phyloP scores from a whole-genome alignment of 2,113 vertebrate species.

The Thryonomys swinderianus region DNA sequence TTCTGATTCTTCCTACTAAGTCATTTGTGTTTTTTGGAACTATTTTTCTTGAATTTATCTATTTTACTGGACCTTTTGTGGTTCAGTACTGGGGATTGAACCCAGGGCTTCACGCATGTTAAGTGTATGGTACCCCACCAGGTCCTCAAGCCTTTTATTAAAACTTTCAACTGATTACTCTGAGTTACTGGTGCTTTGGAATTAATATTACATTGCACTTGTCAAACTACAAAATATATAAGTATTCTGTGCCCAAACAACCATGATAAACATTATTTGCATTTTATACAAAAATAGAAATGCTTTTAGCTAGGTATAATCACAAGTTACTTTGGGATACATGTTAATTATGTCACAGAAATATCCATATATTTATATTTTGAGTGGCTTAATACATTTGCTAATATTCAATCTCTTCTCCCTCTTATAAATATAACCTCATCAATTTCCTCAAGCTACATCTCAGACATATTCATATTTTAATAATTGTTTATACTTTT shows the following conservation, averaged over 20 bases:
- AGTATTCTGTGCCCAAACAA: neutral
- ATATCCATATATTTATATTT: neutral
- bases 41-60: neutral
- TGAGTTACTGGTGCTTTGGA: neutral
- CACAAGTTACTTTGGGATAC: neutral
- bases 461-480: neutral
- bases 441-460: neutral
- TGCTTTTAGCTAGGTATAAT: neutral
- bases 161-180: neutral
- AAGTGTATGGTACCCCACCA: neutral
- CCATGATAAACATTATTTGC: neutral
- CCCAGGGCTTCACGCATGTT: neutral
- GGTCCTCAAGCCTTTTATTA: neutral
- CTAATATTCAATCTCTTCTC: neutral
- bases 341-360: neutral
- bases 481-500: neutral
- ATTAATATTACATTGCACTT: neutral
- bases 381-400: neutral
- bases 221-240: neutral
- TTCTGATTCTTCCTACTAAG: neutral
- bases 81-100: neutral
- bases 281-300: slow-evolving; percentile 19
- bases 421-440: neutral
- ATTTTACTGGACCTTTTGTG: neutral
- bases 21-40: neutral